Evolutionary conservation across 2,888 invertebrate genomes (phyloP), one percentile per base, ranked within the genome.

Genomic region (Mechanitis mazaeus): DNA sequence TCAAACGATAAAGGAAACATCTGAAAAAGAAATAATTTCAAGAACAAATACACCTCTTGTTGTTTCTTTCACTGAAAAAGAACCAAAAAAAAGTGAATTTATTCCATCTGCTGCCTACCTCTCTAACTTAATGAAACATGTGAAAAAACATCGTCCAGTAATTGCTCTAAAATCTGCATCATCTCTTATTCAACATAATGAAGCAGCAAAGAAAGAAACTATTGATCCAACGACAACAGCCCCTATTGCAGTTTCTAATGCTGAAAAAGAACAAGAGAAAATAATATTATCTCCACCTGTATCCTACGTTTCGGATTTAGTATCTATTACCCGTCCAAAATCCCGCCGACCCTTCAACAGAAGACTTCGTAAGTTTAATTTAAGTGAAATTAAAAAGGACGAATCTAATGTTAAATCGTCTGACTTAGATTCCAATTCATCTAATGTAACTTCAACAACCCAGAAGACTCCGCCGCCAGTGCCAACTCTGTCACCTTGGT

Each of bases 401-500:
- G 42, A 68, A 38, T 46, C 33, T 47, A 1, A 57, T 55, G 1
- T 60, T 45, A 33, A 65, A 56, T 45, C 58, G 56, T 31, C 63
- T 64, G 0, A 28, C 54, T 33, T 38, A 35, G 2, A 58, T 61
- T 35, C 42, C n/a, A 31, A 56, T 46, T 46, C 35, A 46, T 38
- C 61, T n/a, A 12, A 28, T 9, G 3, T 28, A 28, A 47, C 28
- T 47, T 47, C 47, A 47, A 28, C 50, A 31, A 31, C 7, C 42
- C 42, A 7, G 9, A 42, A 42, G 6, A 5, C 42, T 1, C 75
- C 75, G 0, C 74, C 76, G 2, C 68, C 81, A 20, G 68, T 77
- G 7, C 82, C 82, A 4, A 81, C 80, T 6, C 64, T 84, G 20
- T 72, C 81, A 2, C 77, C 81, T 0, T 84, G 83, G 80, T 68